Evolutionary conservation across 1,140 invertebrate genomes (phyloP).

Genomic region (Akabosia matsudoensis): DNA sequence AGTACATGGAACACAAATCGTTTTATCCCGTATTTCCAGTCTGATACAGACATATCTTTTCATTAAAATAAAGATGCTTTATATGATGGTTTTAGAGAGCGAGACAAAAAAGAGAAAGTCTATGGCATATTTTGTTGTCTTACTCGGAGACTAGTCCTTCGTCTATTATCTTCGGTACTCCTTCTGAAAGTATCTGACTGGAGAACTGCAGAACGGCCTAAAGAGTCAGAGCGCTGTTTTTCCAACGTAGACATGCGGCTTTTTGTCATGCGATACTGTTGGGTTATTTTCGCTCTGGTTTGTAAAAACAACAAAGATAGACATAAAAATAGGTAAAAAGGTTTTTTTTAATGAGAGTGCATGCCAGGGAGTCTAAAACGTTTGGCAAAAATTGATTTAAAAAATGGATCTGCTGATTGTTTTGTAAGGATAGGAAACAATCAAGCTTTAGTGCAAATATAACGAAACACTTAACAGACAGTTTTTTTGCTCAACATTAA

Average conservation of each 20-base stretch:
- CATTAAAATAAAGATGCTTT: background rate
- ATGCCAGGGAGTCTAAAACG: no score
- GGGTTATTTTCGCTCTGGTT: slow-evolving; percentile 44
- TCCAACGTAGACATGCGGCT: slow-evolving; percentile 32
- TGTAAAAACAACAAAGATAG: background rate
- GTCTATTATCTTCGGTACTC: slow-evolving; percentile 43
- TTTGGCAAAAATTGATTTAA: no score
- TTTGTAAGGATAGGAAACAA: no score
- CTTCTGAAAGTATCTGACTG: slow-evolving; percentile 36
- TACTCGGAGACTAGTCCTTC: slow-evolving; percentile 45
- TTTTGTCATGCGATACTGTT: slow-evolving; percentile 45
- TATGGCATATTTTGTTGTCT: slow-evolving; percentile 35
- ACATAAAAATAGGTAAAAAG: background rate
- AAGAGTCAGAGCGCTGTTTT: slow-evolving; percentile 42
- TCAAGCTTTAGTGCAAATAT: no score
- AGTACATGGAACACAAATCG: no score
- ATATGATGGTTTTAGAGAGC: no score
- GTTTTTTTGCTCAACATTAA: no score
- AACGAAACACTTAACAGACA: no score
- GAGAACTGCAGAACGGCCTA: slow-evolving; percentile 35
- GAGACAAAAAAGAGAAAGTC: background rate
- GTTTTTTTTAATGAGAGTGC: no score
- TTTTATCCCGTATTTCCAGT: background rate
- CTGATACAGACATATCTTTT: background rate
- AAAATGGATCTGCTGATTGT: no score